Evolutionary conservation across 2,113 vertebrate genomes (phyloP), one percentile per base, ranked within the genome.

Genomic region (Isichthys henryi): DNA sequence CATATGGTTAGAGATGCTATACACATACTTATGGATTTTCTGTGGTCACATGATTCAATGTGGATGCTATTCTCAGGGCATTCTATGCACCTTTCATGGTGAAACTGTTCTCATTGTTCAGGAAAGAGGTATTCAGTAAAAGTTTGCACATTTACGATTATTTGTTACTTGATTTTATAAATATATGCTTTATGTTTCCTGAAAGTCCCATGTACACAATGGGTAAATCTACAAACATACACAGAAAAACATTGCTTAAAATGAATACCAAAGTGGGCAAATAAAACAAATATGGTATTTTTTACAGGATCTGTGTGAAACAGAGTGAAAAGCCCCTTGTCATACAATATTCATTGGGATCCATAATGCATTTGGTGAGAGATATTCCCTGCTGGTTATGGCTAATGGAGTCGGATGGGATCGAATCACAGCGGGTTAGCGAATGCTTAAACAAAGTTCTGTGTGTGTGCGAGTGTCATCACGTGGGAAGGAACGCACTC

Each of bases 171-270:
- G 9, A 49, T 49, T 50, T 50, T 50, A 50, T 50, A 50, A 3
- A 53, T 17, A 53, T 53, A 19, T 56, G 53, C 19, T 56, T 56
- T 23, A 56, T 56, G 19, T 58, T 23, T 58, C 21, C 19, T 58
- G 5, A 23, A 23, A 23, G 56, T 23, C 56, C 23, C 56, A 62
- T n/a, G 56, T n/a, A n/a, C 56, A 62, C 56, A 62, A 62, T 2
- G 56, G 7, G 56, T n/a, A 83, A 45, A 52, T 84, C 62, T 62
- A 46, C 48, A 90, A 88, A 87, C 62, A 88, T 86, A 83, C 88
- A 58, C 52, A 91, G 49, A 89, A 62, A 35, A 39, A 82, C 62
- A 17, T n/a, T 62, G 27, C 2, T 77, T 39, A 19, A 77, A 77
- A 77, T 77, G 15, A 77, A 53, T 52, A 86, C 49, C 39, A n/a